These are phyloP conservation scores for Papilio polytes DNA, from an alignment of 1,140 invertebrate genomes.

Conservation along the genomic window DNA sequence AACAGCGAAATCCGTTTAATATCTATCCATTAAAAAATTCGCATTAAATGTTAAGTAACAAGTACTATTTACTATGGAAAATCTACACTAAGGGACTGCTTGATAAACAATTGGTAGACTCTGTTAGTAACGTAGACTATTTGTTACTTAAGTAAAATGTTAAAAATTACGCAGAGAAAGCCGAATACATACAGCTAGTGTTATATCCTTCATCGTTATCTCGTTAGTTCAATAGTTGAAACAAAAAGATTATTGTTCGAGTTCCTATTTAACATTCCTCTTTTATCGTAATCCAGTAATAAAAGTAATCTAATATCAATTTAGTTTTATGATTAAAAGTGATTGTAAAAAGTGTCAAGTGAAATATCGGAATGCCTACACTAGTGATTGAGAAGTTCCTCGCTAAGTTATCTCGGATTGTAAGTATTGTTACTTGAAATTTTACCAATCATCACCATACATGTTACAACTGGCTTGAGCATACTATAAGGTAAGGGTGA, in stretches of 20 bases:
- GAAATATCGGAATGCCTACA: slow-evolving; percentile 58
- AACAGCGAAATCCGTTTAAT: too few relatives aligned
- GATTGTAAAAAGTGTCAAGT: slow-evolving; percentile 29
- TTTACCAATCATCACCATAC: neutral
- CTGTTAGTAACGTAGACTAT: too few relatives aligned
- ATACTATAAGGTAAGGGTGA: too few relatives aligned
- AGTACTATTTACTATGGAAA: too few relatives aligned
- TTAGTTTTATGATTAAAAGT: neutral
- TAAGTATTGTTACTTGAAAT: slow-evolving; percentile 44
- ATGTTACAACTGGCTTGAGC: too few relatives aligned
- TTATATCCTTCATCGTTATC: neutral
- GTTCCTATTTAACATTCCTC: slow-evolving; percentile 11
- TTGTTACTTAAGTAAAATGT: too few relatives aligned
- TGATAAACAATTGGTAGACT: too few relatives aligned
- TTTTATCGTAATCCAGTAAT: slow-evolving; percentile 1
- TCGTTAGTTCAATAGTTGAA: neutral
- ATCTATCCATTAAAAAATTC: too few relatives aligned
- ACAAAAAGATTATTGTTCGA: slow-evolving; percentile 26
- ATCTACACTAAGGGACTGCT: too few relatives aligned
- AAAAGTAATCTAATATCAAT: neutral
- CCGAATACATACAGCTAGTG: neutral
- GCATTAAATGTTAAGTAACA: too few relatives aligned
- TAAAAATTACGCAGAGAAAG: too few relatives aligned
- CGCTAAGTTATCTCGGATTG: slow-evolving; percentile 53
- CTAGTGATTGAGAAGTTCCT: slow-evolving; percentile 60